Evolutionary conservation across 1,140 invertebrate genomes (phyloP).

Genomic region (Homalodisca vitripennis): DNA sequence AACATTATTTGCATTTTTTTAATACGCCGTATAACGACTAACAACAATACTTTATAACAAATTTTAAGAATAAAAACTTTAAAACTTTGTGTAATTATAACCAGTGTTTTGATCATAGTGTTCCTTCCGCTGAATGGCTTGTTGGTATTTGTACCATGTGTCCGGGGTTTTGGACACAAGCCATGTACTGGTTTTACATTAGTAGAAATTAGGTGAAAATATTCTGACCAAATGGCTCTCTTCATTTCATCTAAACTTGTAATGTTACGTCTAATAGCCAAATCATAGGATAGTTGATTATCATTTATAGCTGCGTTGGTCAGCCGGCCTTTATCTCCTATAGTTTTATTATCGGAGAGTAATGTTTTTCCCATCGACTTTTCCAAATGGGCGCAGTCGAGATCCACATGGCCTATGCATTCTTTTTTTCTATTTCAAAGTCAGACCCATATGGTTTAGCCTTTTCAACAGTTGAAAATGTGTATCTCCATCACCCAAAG

Average conservation of each 20-base stretch:
- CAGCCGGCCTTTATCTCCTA: neutral
- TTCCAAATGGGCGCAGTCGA: neutral
- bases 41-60: too few relatives aligned
- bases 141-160: too few relatives aligned
- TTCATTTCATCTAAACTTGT: constrained; percentile 25
- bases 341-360: neutral
- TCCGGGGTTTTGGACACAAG: too few relatives aligned
- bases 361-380: neutral
- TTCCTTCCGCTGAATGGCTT: too few relatives aligned
- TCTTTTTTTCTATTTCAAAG: neutral
- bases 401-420: too few relatives aligned
- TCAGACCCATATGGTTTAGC: neutral
- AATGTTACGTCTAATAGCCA: neutral
- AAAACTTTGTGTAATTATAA: too few relatives aligned
- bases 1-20: too few relatives aligned
- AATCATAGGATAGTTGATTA: neutral
- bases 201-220: constrained; percentile 32
- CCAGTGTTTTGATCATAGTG: too few relatives aligned
- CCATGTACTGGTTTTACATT: constrained; percentile 27
- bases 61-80: too few relatives aligned
- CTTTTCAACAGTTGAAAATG: neutral
- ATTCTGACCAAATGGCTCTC: constrained; percentile 30
- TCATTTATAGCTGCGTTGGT: constrained; percentile 1
- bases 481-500: neutral
- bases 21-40: too few relatives aligned